These are phyloP conservation scores for Pogoniulus pusillus DNA, from an alignment of 2,797 vertebrate species.

Conservation along the genomic window DNA sequence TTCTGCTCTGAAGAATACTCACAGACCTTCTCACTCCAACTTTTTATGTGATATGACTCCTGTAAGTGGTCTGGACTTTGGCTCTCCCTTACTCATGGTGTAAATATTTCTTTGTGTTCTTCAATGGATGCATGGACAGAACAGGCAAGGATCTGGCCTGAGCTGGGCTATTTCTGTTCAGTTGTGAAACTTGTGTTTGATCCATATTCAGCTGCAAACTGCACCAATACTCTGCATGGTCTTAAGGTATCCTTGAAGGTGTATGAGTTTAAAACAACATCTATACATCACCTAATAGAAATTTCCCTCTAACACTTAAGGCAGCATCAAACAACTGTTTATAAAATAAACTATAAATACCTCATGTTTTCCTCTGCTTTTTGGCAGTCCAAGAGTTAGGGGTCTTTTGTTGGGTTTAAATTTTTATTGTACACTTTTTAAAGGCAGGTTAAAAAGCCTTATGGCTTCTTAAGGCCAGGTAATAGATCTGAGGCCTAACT, in stretches of 20 bases:
- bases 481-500: conserved; percentile 80
- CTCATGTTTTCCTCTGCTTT: conserved; percentile 62
- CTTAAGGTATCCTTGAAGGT: conserved; percentile 49
- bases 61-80: not conserved
- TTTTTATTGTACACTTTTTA: conserved; percentile 64
- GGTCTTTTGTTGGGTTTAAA: conserved; percentile 66
- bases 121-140: not conserved
- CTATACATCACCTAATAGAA: conserved; percentile 65
- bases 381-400: conserved; percentile 73
- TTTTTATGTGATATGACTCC: not conserved
- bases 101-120: not conserved
- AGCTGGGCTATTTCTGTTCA: not conserved
- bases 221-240: conserved; percentile 38
- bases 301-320: conserved; percentile 71
- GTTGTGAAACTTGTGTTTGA: not conserved
- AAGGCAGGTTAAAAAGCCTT: conserved; percentile 76
- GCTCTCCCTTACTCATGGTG: not conserved
- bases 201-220: conserved; percentile 23
- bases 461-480: conserved; percentile 77
- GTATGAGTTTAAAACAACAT: conserved; percentile 73
- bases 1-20: not conserved
- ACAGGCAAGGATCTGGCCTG: conserved; percentile 14
- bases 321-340: conserved; percentile 61
- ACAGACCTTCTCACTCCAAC: not conserved
- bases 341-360: conserved; percentile 79